A percentile compares a stretch with the other conserved stretches of the same genome.
Conservation (phyloP, 2,113 vertebrate genomes). For the Podiceps cristatus region DNA sequence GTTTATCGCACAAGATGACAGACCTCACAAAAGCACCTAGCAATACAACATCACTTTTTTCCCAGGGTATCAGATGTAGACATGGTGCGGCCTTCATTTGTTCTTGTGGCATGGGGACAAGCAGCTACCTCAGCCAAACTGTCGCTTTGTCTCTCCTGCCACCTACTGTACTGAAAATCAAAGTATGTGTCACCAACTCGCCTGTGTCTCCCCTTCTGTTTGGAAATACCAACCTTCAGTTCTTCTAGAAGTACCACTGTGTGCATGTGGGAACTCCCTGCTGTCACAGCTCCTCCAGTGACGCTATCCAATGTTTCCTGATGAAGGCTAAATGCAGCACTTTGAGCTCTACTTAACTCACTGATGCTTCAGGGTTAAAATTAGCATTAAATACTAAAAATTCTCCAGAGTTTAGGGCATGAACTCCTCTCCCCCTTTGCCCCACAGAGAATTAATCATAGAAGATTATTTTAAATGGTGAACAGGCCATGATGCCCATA, state of each 20-base stretch:
- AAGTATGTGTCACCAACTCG: background rate
- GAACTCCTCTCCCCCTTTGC: background rate
- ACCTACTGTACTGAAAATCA: slow-evolving; percentile 36
- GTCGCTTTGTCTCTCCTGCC: background rate
- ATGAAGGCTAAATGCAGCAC: background rate
- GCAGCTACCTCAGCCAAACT: background rate
- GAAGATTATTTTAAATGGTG: background rate
- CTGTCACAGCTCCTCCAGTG: background rate
- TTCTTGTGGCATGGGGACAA: background rate
- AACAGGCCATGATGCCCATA: background rate
- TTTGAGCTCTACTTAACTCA: background rate
- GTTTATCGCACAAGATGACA: background rate
- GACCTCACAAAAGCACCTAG: background rate
- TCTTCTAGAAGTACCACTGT: background rate
- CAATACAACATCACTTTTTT: background rate
- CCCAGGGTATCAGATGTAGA: background rate
- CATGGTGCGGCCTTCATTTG: background rate
- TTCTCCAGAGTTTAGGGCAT: background rate
- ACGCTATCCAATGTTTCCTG: background rate
- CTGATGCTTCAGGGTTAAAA: background rate
- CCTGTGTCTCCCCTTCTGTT: background rate
- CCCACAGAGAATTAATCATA: background rate
- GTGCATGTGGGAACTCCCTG: background rate
- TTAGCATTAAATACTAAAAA: background rate
- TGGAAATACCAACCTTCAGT: background rate